A percentile compares a stretch with the other conserved stretches of the same genome.
phyloP scores from a whole-genome alignment of 2,797 vertebrate genomes.

The Zenarchopterus dispar region DNA sequence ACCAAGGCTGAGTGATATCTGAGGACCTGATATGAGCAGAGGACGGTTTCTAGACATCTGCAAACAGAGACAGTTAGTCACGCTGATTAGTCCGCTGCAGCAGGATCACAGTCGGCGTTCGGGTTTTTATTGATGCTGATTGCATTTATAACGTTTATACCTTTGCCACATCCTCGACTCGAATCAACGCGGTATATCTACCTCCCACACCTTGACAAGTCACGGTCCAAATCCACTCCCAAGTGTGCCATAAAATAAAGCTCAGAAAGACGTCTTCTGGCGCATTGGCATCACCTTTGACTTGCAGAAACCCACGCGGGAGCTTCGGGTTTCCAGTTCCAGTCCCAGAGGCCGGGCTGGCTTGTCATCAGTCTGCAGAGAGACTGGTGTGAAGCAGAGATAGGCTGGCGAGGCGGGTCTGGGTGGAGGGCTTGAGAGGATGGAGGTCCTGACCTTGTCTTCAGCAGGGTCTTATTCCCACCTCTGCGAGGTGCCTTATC shows the following conservation, averaged over 20 bases:
- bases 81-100: constrained; percentile 43
- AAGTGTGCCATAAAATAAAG: constrained; percentile 31
- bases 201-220: constrained; percentile 37
- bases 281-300: constrained; percentile 64
- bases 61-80: constrained; percentile 51
- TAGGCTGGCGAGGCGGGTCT: not conserved
- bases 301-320: constrained; percentile 23
- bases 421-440: constrained; percentile 9
- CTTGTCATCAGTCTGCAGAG: constrained; percentile 35
- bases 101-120: constrained; percentile 29
- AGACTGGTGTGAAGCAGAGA: constrained; percentile 19
- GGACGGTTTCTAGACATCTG: constrained; percentile 29
- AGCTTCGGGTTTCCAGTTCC: constrained; percentile 22
- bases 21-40: constrained; percentile 22
- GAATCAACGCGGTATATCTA: not conserved
- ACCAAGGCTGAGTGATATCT: constrained; percentile 40
- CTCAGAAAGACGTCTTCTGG: constrained; percentile 31
- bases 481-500: constrained; percentile 59
- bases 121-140: constrained; percentile 32
- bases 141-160: constrained; percentile 45
- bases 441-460: constrained; percentile 69
- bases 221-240: constrained; percentile 44
- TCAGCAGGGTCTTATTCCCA: constrained; percentile 48
- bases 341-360: constrained; percentile 33
- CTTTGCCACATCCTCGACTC: not conserved